Conservation (phyloP, 1,140 invertebrate species). For the Heliconius eleuchia region DNA sequence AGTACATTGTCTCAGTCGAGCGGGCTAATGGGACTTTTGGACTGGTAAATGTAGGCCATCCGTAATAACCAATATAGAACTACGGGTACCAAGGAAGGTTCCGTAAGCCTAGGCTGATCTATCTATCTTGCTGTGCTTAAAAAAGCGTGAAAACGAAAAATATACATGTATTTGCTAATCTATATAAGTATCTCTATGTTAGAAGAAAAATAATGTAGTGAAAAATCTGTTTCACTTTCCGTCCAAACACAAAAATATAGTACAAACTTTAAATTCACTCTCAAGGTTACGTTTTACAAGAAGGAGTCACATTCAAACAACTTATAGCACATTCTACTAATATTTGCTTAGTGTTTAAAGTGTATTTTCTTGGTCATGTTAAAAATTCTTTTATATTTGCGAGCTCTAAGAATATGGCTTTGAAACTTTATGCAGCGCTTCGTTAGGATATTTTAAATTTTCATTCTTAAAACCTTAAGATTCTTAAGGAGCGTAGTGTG, state of each 20-base stretch:
- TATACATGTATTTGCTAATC: too few relatives aligned
- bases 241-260: background rate
- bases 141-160: too few relatives aligned
- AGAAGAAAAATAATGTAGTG: too few relatives aligned
- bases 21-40: too few relatives aligned
- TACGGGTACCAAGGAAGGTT: too few relatives aligned
- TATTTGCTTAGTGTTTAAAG: conserved; percentile 5
- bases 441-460: conserved; percentile 25
- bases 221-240: background rate
- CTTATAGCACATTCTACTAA: background rate
- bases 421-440: conserved; percentile 19
- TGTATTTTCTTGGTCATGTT: conserved; percentile 16
- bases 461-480: conserved; percentile 21
- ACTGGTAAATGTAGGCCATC: too few relatives aligned
- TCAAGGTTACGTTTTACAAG: background rate
- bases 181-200: too few relatives aligned
- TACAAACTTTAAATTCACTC: background rate
- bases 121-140: too few relatives aligned
- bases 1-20: too few relatives aligned
- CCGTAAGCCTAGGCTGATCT: too few relatives aligned
- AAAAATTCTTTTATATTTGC: conserved; percentile 18
- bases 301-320: conserved; percentile 5
- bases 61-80: too few relatives aligned
- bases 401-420: conserved; percentile 17
- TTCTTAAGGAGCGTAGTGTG: background rate